phyloP scores from a whole-genome alignment of 2,113 vertebrate species.

The Chaenocephalus aceratus region DNA sequence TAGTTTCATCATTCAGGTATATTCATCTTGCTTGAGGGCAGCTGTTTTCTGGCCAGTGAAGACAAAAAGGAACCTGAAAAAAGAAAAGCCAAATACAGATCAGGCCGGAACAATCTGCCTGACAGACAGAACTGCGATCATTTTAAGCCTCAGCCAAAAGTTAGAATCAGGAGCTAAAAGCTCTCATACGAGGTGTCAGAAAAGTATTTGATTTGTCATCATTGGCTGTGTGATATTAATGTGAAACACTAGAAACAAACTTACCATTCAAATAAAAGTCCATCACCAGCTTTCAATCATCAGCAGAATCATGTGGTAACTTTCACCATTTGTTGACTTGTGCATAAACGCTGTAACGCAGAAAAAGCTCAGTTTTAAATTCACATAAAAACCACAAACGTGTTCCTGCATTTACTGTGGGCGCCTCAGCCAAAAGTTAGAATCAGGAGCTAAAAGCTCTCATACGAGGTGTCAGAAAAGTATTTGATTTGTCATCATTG shows the following conservation, averaged over 20 bases:
- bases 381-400: background rate
- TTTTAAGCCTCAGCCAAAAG: slow-evolving; percentile 29
- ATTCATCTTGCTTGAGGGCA: background rate
- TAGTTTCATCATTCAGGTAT: background rate
- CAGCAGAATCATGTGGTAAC: background rate
- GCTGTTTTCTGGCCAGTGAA: background rate
- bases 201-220: slow-evolving; percentile 35
- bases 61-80: slow-evolving; percentile 12
- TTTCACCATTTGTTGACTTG: background rate
- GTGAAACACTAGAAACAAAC: background rate
- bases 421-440: slow-evolving; percentile 34
- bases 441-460: slow-evolving; percentile 51
- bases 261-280: slow-evolving; percentile 11
- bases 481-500: slow-evolving; percentile 26
- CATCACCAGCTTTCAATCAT: background rate
- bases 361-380: background rate
- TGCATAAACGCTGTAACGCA: background rate
- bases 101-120: background rate
- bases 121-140: background rate
- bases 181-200: slow-evolving; percentile 61
- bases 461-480: slow-evolving; percentile 60
- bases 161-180: slow-evolving; percentile 43
- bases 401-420: rapidly evolving
- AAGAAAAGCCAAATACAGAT: slow-evolving; percentile 31
- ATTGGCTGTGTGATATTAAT: background rate